A percentile compares a stretch with the other conserved stretches of the same genome.
phyloP scores from a whole-genome alignment of 2,888 invertebrate genomes.

The Lasius platythorax region DNA sequence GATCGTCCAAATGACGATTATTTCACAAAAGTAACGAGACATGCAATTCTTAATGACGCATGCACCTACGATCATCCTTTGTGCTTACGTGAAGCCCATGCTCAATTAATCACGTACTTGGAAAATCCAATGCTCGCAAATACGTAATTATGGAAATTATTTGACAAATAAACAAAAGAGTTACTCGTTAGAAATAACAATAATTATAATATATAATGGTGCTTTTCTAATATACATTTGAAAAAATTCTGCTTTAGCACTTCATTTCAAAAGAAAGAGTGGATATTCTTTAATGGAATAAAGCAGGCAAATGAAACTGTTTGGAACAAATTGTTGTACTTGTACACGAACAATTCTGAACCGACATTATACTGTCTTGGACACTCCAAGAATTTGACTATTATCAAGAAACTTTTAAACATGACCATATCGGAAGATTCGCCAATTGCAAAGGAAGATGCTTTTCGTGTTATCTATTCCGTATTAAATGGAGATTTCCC shows the following conservation, averaged over 20 bases:
- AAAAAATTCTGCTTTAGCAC: constrained; percentile 42
- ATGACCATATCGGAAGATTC: constrained; percentile 45
- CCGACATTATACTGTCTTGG: constrained; percentile 41
- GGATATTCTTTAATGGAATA: constrained; percentile 86
- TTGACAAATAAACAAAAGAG: neutral
- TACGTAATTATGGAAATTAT: constrained; percentile 35
- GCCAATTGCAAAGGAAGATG: neutral
- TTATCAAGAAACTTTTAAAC: constrained; percentile 79
- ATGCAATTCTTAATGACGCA: constrained; percentile 57
- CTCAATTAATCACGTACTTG: constrained; percentile 61
- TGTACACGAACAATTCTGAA: constrained; percentile 20
- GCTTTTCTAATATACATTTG: neutral
- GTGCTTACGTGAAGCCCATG: constrained; percentile 63
- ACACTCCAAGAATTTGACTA: constrained; percentile 84
- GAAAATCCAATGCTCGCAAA: constrained; percentile 46
- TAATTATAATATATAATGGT: too few relatives aligned
- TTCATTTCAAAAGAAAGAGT: neutral
- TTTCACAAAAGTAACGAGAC: constrained; percentile 49
- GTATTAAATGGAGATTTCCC: constrained; percentile 33
- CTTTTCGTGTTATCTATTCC: constrained; percentile 11
- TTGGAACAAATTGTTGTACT: constrained; percentile 65
- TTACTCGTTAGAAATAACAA: neutral
- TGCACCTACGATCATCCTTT: constrained; percentile 60
- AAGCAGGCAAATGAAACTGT: constrained; percentile 60
- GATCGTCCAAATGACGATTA: constrained; percentile 57